phyloP scores from a whole-genome alignment of 2,888 invertebrate genomes.

The Silvanus unidentatus region DNA sequence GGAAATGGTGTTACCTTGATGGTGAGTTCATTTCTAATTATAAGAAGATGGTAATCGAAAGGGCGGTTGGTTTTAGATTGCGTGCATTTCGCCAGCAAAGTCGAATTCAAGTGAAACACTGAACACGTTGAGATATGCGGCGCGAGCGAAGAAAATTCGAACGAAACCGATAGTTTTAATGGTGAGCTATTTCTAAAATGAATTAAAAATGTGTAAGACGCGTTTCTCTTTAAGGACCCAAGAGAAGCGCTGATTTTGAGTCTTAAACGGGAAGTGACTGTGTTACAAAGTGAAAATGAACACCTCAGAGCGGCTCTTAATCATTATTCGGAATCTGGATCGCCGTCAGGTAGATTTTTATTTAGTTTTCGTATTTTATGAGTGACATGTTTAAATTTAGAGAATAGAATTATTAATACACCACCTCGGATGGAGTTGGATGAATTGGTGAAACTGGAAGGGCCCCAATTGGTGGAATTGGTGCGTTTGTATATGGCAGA shows the following conservation, averaged over 20 bases:
- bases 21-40: slow-evolving; percentile 52
- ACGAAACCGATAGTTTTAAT: slow-evolving; percentile 91
- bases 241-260: slow-evolving; percentile 85
- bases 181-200: slow-evolving; percentile 58
- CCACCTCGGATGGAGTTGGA: slow-evolving; percentile 63
- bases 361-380: neutral
- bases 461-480: slow-evolving; percentile 74
- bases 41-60: slow-evolving; percentile 1
- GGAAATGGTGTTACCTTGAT: slow-evolving; percentile 92
- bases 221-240: no score
- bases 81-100: slow-evolving; percentile 86
- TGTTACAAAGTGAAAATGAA: slow-evolving; percentile 81
- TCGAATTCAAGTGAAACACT: slow-evolving; percentile 82
- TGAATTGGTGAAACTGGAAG: slow-evolving; percentile 67
- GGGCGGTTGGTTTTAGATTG: slow-evolving; percentile 60
- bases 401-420: slow-evolving; percentile 42
- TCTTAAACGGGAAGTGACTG: slow-evolving; percentile 79
- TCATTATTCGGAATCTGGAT: slow-evolving; percentile 53
- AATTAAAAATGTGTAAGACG: no score
- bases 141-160: slow-evolving; percentile 85
- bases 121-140: slow-evolving; percentile 88
- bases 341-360: slow-evolving; percentile 55
- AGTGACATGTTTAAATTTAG: slow-evolving; percentile 16
- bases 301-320: slow-evolving; percentile 73
- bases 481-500: slow-evolving; percentile 81